Evolutionary conservation across 2,113 vertebrate genomes (phyloP), one percentile per base, ranked within the genome.

Genomic region (Gavialis gangeticus): DNA sequence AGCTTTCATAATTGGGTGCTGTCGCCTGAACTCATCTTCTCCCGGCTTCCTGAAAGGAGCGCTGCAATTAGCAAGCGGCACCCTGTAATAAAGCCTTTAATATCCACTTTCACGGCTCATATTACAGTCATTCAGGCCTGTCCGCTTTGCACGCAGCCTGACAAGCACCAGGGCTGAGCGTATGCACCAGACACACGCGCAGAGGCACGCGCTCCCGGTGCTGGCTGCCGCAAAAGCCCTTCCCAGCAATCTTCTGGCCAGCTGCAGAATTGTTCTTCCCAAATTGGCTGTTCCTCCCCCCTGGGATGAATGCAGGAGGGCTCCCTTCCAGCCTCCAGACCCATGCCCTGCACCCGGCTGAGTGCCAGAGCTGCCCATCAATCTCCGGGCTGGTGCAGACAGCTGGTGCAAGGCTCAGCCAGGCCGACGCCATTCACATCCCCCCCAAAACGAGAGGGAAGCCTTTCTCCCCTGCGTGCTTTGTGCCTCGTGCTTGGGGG

Each of bases 1-100:
- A 84, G 97, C 93, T 93, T 91, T 97, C 98, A 98, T 98, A 98
- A 98, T 97, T 97, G 98, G 98, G 98, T 98, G 97, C 98, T 85
- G 96, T 97, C 96, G 96, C 97, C 96, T 63, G 88, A 92, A 92
- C 97, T 98, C 97, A 97, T 97, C 97, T 86, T 66, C 97, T 92
- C 96, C 82, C 2, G 57, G 96, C 95, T 98, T 96, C 93, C 98
- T 97, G 97, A 98, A 97, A 97, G 97, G 97, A 98, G 97, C 88
- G 81, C 96, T 95, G 97, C 97, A 98, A 98, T 98, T 98, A 98
- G 97, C 97, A 90, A 80, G 90, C 90, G 91, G 97, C 97, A 97
- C 97, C 97, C 98, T 97, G 96, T 96, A 97, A 97, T 96, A 95
- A 88, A 97, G 97, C 90, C 97, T 95, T 93, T 97, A 96, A 97